phyloP scores from a whole-genome alignment of 2,113 vertebrate genomes.

The Phrynosoma blainvillii region DNA sequence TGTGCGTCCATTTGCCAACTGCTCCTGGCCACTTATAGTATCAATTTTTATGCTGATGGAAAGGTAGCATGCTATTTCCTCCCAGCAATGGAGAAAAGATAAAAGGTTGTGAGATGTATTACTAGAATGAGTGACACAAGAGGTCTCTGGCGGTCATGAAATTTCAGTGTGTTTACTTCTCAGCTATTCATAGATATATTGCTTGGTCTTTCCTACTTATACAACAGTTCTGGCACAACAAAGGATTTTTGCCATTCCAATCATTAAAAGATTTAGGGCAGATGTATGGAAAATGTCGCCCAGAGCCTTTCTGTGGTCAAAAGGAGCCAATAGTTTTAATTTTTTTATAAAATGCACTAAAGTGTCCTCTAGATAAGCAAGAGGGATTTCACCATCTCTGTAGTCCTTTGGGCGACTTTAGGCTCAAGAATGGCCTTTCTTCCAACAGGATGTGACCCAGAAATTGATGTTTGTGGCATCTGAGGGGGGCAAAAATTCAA shows the following conservation, averaged over 20 bases:
- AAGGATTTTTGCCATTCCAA: not conserved
- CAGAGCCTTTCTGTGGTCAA: too few species aligned
- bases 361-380: too few species aligned
- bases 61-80: conserved; percentile 4
- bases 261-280: not conserved
- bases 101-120: not conserved
- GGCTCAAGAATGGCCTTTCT: too few species aligned
- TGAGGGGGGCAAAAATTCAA: not conserved
- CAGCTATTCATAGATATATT: not conserved
- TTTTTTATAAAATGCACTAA: too few species aligned
- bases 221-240: not conserved
- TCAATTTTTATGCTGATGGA: not conserved
- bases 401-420: too few species aligned
- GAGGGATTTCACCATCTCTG: too few species aligned
- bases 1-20: not conserved
- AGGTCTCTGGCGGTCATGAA: conserved; percentile 19
- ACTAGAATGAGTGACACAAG: conserved; percentile 20
- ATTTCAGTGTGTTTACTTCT: not conserved
- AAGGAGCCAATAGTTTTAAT: too few species aligned
- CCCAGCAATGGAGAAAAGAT: not conserved
- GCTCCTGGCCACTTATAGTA: not conserved
- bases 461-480: too few species aligned
- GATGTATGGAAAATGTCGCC: too few species aligned
- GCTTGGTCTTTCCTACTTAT: not conserved
- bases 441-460: too few species aligned